A percentile compares a stretch with the other conserved stretches of the same genome.
Conservation (phyloP, 2,888 invertebrate species). For the Megamerina dolium region DNA sequence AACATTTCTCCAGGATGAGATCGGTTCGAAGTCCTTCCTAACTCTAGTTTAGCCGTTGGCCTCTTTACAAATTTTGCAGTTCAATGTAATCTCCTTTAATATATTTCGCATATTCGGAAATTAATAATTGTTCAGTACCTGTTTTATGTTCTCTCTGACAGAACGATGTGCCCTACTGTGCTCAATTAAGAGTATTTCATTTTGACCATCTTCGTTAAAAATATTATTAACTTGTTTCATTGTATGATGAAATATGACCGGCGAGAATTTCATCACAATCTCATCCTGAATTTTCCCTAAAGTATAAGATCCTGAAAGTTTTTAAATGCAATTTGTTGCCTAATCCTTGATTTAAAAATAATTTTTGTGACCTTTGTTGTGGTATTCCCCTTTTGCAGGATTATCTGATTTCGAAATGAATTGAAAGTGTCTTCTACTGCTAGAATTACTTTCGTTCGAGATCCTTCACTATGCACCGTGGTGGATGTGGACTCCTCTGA, state of each 20-base stretch:
- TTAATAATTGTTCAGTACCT: conserved; percentile 9
- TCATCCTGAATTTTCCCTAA: too few species aligned
- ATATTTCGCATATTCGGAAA: conserved; percentile 11
- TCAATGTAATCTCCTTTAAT: not conserved
- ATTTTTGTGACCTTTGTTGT: conserved; percentile 1
- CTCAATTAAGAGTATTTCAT: too few species aligned
- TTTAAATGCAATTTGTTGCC: not conserved
- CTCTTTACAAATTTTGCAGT: conserved; percentile 15
- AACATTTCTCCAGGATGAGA: conserved; percentile 12
- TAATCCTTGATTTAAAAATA: not conserved
- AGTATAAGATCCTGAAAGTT: conserved; percentile 2
- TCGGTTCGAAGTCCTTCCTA: conserved; percentile 7
- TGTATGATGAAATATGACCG: too few species aligned
- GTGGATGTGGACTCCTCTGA: too few species aligned
- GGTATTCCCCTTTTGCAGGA: not conserved
- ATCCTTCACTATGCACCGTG: too few species aligned
- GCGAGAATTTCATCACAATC: too few species aligned
- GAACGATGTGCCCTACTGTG: conserved; percentile 3
- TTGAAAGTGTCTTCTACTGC: conserved; percentile 1
- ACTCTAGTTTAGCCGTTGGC: conserved; percentile 7
- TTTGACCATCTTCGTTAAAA: too few species aligned
- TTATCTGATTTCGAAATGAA: conserved; percentile 10
- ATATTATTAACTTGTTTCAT: too few species aligned
- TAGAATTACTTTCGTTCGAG: conserved; percentile 5
- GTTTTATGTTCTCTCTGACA: not conserved